phyloP scores from a whole-genome alignment of 2,797 vertebrate genomes.

The Helicolenus hilgendorfi region DNA sequence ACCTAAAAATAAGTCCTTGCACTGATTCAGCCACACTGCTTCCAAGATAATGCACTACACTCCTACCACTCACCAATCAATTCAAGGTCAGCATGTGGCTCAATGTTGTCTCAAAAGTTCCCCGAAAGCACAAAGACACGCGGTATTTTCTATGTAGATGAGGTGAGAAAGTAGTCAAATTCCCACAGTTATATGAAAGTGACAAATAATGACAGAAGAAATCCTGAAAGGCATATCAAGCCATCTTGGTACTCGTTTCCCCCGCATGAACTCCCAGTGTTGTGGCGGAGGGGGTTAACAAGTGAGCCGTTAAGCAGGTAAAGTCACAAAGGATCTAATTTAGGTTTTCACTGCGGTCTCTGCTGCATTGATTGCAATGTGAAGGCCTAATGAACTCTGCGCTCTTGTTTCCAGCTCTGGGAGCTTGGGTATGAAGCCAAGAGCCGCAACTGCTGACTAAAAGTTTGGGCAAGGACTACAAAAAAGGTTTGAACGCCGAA shows the following conservation, averaged over 20 bases:
- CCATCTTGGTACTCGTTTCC: constrained; percentile 23
- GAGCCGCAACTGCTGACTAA: constrained; percentile 64
- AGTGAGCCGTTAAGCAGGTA: constrained; percentile 78
- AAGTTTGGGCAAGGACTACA: constrained; percentile 58
- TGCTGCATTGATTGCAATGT: constrained; percentile 86
- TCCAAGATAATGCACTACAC: constrained; percentile 55
- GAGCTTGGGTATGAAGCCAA: constrained; percentile 65
- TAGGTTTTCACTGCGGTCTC: constrained; percentile 80
- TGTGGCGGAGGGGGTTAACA: constrained; percentile 60
- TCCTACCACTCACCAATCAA: constrained; percentile 69
- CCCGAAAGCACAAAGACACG: constrained; percentile 9
- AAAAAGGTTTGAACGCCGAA: constrained; percentile 38
- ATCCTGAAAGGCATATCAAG: constrained; percentile 58
- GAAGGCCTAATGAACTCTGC: constrained; percentile 86
- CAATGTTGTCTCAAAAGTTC: constrained; percentile 49
- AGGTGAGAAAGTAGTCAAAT: constrained; percentile 36
- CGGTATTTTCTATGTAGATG: constrained; percentile 47
- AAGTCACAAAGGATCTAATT: constrained; percentile 88
- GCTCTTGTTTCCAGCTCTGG: constrained; percentile 70
- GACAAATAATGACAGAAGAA: constrained; percentile 22
- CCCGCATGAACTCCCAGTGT: constrained; percentile 25
- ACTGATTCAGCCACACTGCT: constrained; percentile 34
- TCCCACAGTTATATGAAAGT: constrained; percentile 23
- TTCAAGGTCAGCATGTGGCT: constrained; percentile 70
- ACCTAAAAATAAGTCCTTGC: constrained; percentile 44